Percentiles rank a stretch among this genome's conserved stretches.
Conservation (phyloP, 2,888 invertebrate genomes). For the Encarsia formosa region DNA sequence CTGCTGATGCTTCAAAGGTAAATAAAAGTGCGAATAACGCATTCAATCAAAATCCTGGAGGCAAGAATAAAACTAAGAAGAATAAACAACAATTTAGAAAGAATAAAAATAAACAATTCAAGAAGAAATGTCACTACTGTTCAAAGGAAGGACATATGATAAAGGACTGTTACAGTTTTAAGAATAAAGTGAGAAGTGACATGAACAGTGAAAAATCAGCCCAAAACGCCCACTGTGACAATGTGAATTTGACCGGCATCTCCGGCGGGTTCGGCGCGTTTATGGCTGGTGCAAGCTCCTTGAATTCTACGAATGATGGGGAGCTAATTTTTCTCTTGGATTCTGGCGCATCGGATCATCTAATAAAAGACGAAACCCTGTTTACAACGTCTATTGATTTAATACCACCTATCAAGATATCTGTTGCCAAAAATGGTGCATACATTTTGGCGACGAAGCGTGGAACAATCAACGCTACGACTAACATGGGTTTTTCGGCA, state of each 20-base stretch:
- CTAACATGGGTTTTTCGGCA: constrained; percentile 29
- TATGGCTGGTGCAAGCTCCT: not conserved
- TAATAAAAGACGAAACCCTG: not conserved
- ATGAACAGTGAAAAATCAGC: not conserved
- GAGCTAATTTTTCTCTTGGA: not conserved
- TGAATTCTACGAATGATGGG: not conserved
- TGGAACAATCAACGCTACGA: constrained; percentile 33
- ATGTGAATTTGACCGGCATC: not conserved
- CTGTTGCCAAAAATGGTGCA: constrained; percentile 10
- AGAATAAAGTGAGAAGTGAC: not conserved
- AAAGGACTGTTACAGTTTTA: not conserved
- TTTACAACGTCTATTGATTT: constrained; percentile 2
- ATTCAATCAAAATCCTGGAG: no score
- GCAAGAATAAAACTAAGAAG: no score
- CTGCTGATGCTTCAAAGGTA: not conserved
- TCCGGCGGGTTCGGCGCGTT: not conserved
- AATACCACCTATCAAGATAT: not conserved
- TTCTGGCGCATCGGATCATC: constrained; percentile 7
- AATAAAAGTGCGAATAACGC: not conserved
- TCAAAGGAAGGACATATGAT: not conserved
- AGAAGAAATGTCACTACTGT: not conserved
- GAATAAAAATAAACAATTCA: not conserved
- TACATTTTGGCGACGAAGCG: constrained; percentile 37
- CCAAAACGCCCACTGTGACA: not conserved
- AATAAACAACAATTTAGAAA: not conserved